Conservation (phyloP, 2,888 invertebrate species). For the Cryptosula pallasiana region DNA sequence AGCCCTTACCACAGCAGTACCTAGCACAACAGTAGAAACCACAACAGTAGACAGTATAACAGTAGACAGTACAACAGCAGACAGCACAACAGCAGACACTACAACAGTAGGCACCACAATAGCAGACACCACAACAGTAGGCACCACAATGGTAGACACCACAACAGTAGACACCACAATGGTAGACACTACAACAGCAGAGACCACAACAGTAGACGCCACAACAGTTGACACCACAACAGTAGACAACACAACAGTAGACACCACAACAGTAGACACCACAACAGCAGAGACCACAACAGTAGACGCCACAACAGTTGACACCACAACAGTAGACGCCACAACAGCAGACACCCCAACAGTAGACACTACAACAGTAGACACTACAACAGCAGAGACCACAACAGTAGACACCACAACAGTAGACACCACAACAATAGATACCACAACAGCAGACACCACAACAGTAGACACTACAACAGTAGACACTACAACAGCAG, state of each 20-base stretch:
- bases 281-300: slow-evolving; percentile 22
- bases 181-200: slow-evolving; percentile 32
- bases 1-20: not conserved
- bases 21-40: not conserved
- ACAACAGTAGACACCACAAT: slow-evolving; percentile 47
- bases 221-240: slow-evolving; percentile 27
- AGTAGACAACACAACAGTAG: slow-evolving; percentile 24
- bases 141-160: slow-evolving; percentile 30
- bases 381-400: too few relatives aligned
- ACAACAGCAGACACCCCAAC: slow-evolving; percentile 26
- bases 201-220: slow-evolving; percentile 34
- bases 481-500: too few relatives aligned
- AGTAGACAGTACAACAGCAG: slow-evolving; percentile 42
- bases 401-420: too few relatives aligned
- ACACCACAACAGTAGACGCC: slow-evolving; percentile 8
- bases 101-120: not conserved
- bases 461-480: too few relatives aligned
- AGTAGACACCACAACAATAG: too few relatives aligned
- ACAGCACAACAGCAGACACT: slow-evolving; percentile 35
- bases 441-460: too few relatives aligned
- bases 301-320: not conserved
- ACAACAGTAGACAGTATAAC: not conserved
- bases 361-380: too few relatives aligned
- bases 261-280: slow-evolving; percentile 24
- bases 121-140: not conserved